These are phyloP conservation scores for Heterodera carotae DNA, from an alignment of 1,140 invertebrate species.

Conservation along the genomic window DNA sequence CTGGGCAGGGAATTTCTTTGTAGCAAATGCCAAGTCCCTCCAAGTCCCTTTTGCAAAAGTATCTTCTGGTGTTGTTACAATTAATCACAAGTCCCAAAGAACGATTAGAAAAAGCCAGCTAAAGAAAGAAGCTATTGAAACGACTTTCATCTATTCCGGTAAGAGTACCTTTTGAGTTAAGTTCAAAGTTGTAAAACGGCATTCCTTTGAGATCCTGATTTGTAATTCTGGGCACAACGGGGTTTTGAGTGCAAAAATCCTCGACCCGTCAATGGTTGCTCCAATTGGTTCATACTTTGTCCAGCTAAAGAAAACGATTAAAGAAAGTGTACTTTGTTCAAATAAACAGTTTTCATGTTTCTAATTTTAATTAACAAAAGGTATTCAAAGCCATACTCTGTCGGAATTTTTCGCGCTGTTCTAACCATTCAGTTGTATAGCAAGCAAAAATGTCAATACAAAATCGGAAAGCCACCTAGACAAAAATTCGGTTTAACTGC, in stretches of 20 bases:
- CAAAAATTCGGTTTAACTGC: no score
- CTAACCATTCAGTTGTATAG: conserved; percentile 38
- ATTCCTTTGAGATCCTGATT: conserved; percentile 68
- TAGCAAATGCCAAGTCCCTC: conserved; percentile 66
- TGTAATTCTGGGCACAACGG: conserved; percentile 74
- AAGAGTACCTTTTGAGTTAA: conserved; percentile 47
- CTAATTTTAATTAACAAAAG: conserved; percentile 4
- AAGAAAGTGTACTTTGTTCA: not conserved
- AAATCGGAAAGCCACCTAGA: no score
- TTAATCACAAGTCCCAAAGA: conserved; percentile 73
- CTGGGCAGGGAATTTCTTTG: conserved; percentile 69
- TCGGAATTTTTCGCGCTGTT: conserved; percentile 51
- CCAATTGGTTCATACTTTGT: conserved; percentile 73
- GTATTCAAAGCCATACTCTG: conserved; percentile 50
- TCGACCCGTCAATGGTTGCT: conserved; percentile 72
- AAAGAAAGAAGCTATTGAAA: not conserved
- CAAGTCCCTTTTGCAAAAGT: conserved; percentile 69
- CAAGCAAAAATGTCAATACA: no score
- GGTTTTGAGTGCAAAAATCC: conserved; percentile 78
- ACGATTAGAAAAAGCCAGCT: conserved; percentile 68
- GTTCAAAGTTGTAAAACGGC: conserved; percentile 53
- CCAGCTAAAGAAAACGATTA: conserved; percentile 71
- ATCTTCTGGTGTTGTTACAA: conserved; percentile 74
- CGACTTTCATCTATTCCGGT: conserved; percentile 5
- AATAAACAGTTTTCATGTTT: not conserved